Conservation (phyloP, 2,113 vertebrate genomes). For the Lasiurus borealis region DNA sequence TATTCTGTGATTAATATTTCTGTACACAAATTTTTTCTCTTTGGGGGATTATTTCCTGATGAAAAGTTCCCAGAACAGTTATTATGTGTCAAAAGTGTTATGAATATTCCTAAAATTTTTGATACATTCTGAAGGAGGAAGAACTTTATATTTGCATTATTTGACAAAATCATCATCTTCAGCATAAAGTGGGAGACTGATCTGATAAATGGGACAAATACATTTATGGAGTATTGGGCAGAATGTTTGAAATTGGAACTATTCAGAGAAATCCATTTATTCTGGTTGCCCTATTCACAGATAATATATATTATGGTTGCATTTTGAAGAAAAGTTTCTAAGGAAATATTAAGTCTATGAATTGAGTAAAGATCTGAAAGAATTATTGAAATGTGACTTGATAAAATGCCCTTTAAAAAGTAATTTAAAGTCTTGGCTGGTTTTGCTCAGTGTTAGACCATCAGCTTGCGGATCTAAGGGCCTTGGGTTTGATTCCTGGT, state of each 20-base stretch:
- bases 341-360: neutral
- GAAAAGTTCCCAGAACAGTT: neutral
- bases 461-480: no score
- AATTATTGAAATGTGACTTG: neutral
- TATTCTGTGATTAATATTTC: slow-evolving; percentile 24
- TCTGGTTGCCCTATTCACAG: slow-evolving; percentile 10
- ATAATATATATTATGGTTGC: neutral
- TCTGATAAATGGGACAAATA: slow-evolving; percentile 48
- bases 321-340: slow-evolving; percentile 27
- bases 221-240: slow-evolving; percentile 35
- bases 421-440: neutral
- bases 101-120: slow-evolving; percentile 44
- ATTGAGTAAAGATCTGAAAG: slow-evolving; percentile 58
- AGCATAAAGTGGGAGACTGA: neutral
- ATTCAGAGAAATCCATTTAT: slow-evolving; percentile 49
- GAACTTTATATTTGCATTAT: slow-evolving; percentile 38
- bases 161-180: slow-evolving; percentile 13
- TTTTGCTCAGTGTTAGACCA: no score
- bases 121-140: slow-evolving; percentile 17
- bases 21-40: slow-evolving; percentile 32
- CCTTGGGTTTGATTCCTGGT: no score
- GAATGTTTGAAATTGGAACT: slow-evolving; percentile 45
- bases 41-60: slow-evolving; percentile 17
- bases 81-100: slow-evolving; percentile 41
- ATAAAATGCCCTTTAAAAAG: slow-evolving; percentile 44